These are phyloP conservation scores for Alces alces DNA, from an alignment of 2,113 vertebrate genomes.

Conservation along the genomic window DNA sequence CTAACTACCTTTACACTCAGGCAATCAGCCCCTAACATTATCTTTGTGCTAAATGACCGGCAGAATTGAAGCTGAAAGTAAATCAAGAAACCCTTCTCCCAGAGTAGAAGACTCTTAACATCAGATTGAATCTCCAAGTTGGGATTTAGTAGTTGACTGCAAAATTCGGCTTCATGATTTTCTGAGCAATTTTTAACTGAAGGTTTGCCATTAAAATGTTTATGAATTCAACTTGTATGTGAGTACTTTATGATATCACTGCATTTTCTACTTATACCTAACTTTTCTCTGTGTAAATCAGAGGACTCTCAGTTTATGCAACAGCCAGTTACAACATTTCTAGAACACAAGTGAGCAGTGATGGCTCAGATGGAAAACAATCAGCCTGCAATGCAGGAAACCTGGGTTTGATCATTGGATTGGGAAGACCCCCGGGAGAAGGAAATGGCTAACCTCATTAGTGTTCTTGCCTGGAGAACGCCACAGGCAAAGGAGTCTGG, in stretches of 20 bases:
- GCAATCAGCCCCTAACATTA: background rate
- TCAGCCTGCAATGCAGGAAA: background rate
- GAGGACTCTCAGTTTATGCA: background rate
- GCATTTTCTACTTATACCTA: background rate
- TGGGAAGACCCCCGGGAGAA: background rate
- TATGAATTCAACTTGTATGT: background rate
- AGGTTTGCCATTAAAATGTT: background rate
- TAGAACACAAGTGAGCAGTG: background rate
- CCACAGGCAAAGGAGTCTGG: background rate
- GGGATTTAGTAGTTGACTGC: too few relatives aligned
- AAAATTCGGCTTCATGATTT: background rate
- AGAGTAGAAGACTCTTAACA: background rate
- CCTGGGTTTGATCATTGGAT: background rate
- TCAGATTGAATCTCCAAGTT: background rate
- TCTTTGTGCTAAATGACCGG: background rate
- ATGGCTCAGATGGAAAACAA: background rate
- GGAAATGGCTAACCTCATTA: background rate
- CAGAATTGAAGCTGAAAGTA: background rate
- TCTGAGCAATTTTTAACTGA: background rate
- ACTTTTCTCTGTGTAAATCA: background rate
- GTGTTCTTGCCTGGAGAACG: background rate
- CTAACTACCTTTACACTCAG: background rate
- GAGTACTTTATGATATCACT: background rate
- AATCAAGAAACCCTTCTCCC: background rate
- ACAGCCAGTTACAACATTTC: background rate